These are phyloP conservation scores for Lochmaea crataegi DNA, from an alignment of 2,888 invertebrate species.

Conservation along the genomic window DNA sequence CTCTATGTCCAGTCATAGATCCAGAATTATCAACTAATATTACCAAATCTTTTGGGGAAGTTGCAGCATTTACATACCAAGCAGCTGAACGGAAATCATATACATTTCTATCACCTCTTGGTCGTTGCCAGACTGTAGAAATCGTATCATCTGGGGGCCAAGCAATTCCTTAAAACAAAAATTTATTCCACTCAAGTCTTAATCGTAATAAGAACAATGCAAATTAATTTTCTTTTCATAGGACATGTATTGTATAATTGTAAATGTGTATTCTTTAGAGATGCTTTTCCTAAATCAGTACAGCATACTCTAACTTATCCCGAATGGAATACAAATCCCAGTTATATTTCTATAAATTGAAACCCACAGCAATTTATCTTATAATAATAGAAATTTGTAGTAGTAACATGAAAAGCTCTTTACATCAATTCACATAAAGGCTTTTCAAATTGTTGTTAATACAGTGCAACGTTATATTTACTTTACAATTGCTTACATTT, in stretches of 20 bases:
- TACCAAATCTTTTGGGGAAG: slow-evolving; percentile 96
- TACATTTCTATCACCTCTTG: slow-evolving; percentile 83
- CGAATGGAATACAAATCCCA: neutral
- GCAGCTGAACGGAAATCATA: slow-evolving; percentile 94
- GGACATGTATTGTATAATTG: too few relatives aligned
- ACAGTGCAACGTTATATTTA: neutral
- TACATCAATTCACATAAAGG: neutral
- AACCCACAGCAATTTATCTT: neutral
- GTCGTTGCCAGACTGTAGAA: slow-evolving; percentile 70
- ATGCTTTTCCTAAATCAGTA: too few relatives aligned
- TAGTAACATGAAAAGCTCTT: slow-evolving; percentile 1
- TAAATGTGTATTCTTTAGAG: too few relatives aligned
- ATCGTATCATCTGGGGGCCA: slow-evolving; percentile 82
- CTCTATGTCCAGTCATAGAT: slow-evolving; percentile 86
- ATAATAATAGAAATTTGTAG: neutral
- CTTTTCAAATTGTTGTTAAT: slow-evolving; percentile 7
- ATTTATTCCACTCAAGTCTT: neutral
- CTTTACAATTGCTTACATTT: slow-evolving; percentile 1
- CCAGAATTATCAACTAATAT: slow-evolving; percentile 94
- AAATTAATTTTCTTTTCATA: too few relatives aligned
- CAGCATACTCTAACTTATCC: too few relatives aligned
- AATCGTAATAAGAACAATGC: too few relatives aligned
- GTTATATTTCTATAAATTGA: neutral
- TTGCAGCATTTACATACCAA: slow-evolving; percentile 98
- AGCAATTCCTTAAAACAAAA: slow-evolving; percentile 72